A percentile compares a stretch with the other conserved stretches of the same genome.
Evolutionary conservation across 2,113 vertebrate species (phyloP).

Genomic region (Cyanoramphus novaezelandiae): DNA sequence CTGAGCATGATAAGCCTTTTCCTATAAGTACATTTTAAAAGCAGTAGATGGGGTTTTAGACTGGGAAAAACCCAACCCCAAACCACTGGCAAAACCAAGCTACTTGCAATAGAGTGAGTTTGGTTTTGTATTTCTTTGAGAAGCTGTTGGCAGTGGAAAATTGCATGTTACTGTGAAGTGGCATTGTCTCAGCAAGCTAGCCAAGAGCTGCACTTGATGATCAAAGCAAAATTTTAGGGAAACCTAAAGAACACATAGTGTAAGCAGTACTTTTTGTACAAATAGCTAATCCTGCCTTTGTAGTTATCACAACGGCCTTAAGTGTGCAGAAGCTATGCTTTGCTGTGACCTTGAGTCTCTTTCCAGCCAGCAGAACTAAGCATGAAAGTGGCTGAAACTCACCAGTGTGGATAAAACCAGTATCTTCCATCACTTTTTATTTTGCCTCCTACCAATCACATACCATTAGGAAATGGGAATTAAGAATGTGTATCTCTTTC

Average conservation of each 20-base stretch:
- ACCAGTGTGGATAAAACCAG: neutral
- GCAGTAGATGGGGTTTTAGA: neutral
- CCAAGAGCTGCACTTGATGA: neutral
- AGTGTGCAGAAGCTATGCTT: accelerated
- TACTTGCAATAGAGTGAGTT: neutral
- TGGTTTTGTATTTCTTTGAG: neutral
- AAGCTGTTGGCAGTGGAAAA: neutral
- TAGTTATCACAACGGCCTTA: neutral
- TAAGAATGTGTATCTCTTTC: neutral
- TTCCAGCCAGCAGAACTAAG: neutral
- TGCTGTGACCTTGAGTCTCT: neutral
- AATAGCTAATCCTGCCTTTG: neutral
- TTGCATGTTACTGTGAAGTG: neutral
- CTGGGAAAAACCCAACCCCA: neutral
- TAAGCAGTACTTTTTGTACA: neutral
- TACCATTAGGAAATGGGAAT: neutral
- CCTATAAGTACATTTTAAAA: neutral
- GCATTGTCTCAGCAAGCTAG: neutral
- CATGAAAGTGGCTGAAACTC: neutral
- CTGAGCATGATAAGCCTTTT: neutral
- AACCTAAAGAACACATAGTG: accelerated
- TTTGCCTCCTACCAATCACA: neutral
- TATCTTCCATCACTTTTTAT: neutral
- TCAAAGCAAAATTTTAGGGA: neutral
- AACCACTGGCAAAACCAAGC: neutral